Conservation (phyloP, 1,140 invertebrate species). For the Pseudobourletiella spinata region DNA sequence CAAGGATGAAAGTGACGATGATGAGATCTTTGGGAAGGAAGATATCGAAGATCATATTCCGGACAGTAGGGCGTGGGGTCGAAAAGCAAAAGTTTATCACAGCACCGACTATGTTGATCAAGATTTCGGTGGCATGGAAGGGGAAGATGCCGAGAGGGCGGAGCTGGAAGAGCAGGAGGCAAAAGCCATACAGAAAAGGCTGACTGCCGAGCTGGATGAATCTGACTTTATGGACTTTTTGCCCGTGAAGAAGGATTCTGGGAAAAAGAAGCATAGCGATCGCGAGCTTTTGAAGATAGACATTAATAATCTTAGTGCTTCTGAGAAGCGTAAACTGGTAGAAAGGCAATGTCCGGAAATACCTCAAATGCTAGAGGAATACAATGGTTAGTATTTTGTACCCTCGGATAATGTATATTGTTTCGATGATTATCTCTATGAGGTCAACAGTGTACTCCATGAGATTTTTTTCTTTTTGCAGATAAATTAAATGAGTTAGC, state of each 20-base stretch:
- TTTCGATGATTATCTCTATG: not conserved
- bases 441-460: no score
- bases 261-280: conserved; percentile 39
- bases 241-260: conserved; percentile 35
- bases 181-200: conserved; percentile 63
- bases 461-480: conserved; percentile 38
- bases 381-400: conserved; percentile 53
- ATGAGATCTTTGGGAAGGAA: conserved; percentile 57
- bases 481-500: conserved; percentile 43
- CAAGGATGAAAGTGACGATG: conserved; percentile 35
- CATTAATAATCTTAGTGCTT: conserved; percentile 60
- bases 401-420: not conserved
- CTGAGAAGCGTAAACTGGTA: conserved; percentile 63
- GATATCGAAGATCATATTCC: conserved; percentile 61
- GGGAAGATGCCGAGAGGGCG: conserved; percentile 62
- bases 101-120: conserved; percentile 79
- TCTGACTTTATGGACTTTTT: conserved; percentile 68
- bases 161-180: conserved; percentile 78
- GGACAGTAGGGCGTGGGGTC: conserved; percentile 75
- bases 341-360: conserved; percentile 79
- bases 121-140: conserved; percentile 65
- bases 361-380: conserved; percentile 61
- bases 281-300: conserved; percentile 57
- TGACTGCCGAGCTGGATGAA: conserved; percentile 68
- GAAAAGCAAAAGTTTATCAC: conserved; percentile 66